Base-by-base conservation (phyloP, 1,140 invertebrate species). In the Listronotus bonariensis region DNA sequence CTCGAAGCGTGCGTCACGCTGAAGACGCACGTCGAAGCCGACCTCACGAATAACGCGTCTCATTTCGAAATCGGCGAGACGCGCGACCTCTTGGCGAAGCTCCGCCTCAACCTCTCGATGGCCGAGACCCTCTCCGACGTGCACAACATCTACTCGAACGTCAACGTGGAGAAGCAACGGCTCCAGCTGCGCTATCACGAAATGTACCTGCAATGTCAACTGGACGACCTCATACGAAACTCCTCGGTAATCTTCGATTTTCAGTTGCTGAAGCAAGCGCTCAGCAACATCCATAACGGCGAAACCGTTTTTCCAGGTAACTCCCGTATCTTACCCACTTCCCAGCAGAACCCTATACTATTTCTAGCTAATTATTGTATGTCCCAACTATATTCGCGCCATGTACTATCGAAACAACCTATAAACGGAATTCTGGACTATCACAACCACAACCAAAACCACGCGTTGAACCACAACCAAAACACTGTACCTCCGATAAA, bases 351-450 rank as follows among this genome's bases (percentile, higher is more conserved):
- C 64, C 87, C 88, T 1, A 84, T 90, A 53, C 77, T 90, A 32
- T 87, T 90, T 72, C 81, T 91, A 20, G 87, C 88, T 4, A 90
- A 89, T 69, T 89, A 88, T 68, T 90, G 86, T 74, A 88, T 86
- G 83, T 87, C 87, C 6, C 86, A 88, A 69, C 76, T 90, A n/a
- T 90, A 88, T 76, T 85, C 87, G 36, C 82, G 87, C 40, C 87
- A 89, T 69, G 81, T 88, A 3, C 69, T 87, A 2, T 82, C 82
- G 49, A 86, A 86, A 69, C 85, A 84, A 65, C 79, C 82, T 56
- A 80, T 84, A 61, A 86, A 86, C 65, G 84, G 84, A 20, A 80
- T 80, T 41, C 80, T 83, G 32, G 84, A 85, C 52, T 85, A 84
- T 66, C 77, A 81, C 66, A 78, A 81, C 57, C 78, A 74, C 43